Percentiles rank a stretch among this genome's conserved stretches.
Evolutionary conservation across 1,140 invertebrate genomes (phyloP).

Genomic region (Zeugodacus cucurbitae): DNA sequence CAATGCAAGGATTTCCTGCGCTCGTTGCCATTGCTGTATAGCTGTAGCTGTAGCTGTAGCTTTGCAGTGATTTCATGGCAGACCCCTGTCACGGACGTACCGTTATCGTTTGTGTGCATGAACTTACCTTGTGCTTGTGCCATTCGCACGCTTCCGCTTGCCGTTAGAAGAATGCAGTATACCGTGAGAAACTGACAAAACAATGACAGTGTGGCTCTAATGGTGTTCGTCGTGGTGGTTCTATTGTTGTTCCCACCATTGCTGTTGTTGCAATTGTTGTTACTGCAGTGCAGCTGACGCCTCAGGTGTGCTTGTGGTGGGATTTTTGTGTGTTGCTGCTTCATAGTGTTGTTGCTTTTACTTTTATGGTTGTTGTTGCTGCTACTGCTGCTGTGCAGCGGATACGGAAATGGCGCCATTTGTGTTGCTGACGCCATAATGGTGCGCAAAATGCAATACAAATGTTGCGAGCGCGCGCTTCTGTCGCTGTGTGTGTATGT

Average conservation of each 20-base stretch:
- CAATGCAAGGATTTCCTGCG: constrained; percentile 27
- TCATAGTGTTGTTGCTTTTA: not conserved
- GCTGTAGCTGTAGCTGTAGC: too few species aligned
- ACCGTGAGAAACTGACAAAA: constrained; percentile 35
- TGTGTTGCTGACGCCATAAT: constrained; percentile 27
- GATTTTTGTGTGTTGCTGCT: not conserved
- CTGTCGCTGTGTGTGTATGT: not conserved
- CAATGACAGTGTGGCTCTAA: constrained; percentile 25
- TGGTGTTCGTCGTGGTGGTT: not conserved
- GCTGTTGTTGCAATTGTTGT: not conserved
- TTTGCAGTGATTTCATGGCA: not conserved
- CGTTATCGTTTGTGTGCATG: not conserved
- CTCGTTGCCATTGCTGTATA: not conserved
- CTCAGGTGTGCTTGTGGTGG: constrained; percentile 11
- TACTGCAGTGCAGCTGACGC: not conserved
- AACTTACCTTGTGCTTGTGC: constrained; percentile 33
- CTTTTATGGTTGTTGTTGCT: not conserved
- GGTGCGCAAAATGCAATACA: constrained; percentile 32
- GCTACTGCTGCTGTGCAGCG: not conserved
- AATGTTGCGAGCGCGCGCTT: not conserved
- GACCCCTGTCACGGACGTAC: not conserved
- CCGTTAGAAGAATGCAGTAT: constrained; percentile 27
- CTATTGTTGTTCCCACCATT: too few species aligned
- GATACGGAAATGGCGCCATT: constrained; percentile 35
- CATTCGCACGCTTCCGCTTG: constrained; percentile 30